Evolutionary conservation across 53 echinoderm and acorn worm species (phyloP), one percentile per base, ranked within the genome.

Genomic region (Apostichopus leukothele): DNA sequence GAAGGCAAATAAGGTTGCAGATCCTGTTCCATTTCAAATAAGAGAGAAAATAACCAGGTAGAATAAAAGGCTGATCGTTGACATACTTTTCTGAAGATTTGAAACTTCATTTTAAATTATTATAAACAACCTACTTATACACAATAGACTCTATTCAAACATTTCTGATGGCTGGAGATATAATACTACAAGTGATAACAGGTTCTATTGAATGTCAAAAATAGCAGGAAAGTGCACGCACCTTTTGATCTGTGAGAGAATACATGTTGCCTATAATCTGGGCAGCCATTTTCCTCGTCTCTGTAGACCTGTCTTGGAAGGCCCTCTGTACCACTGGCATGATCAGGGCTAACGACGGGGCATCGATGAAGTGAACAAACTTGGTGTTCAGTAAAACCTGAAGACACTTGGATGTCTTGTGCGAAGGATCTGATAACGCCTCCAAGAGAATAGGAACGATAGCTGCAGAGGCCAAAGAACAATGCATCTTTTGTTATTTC

Each of bases 251-350:
- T 7, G 95, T 98, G 11, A 98, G 93, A n/a, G 98, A 98, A 92
- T 98, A 98, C 98, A 98, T 98, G 77, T 98, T 98, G 53, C 98
- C 98, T 22, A 98, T 98, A 76, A 98, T 98, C 93, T 98, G 98
- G 10, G 93, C 93, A 11, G 94, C 95, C 97, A 97, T 97, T 79
- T 95, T 95, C 89, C 94, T 95, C 20, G 95, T 95, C 78, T 98
- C 98, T 0, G 98, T 96, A 51, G 95, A 94, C 22, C 95, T 86
- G 88, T 95, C 98, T 76, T 81, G 94, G 85, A 97, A 97, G 55
- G 98, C 93, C 67, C 98, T 86, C 89, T 95, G 95, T 7, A 98
- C 98, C 50, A 98, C 98, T 60, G 98, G 98, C 98, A 98, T 98
- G 92, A 98, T 98, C 53, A 98, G 95, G 63, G 98, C 98, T 74